A percentile compares a stretch with the other conserved stretches of the same genome.
phyloP scores from a whole-genome alignment of 92 coral and sea anemone genomes.

The Porites divaricata region DNA sequence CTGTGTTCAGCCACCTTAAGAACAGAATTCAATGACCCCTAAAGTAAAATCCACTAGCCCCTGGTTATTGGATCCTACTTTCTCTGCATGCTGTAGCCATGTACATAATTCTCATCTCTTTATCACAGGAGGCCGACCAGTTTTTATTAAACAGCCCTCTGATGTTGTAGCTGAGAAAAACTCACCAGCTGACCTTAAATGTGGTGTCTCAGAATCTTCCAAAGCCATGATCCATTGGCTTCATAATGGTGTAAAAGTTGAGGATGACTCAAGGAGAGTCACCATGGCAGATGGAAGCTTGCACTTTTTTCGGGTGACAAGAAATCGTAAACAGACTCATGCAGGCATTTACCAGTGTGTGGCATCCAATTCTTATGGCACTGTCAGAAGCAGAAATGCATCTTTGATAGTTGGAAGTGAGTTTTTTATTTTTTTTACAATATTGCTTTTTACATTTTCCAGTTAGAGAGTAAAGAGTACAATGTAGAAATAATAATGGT shows the following conservation, averaged over 20 bases:
- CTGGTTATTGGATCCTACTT: no score
- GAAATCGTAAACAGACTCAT: constrained; percentile 67
- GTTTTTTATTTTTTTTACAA: constrained; percentile 15
- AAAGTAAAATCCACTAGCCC: no score
- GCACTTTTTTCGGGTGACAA: constrained; percentile 62
- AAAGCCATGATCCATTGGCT: constrained; percentile 77
- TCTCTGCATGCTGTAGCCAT: no score
- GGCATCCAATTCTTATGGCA: constrained; percentile 78
- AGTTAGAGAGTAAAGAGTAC: no score
- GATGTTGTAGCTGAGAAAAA: constrained; percentile 66
- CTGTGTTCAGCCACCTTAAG: no score
- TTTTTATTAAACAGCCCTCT: constrained; percentile 69
- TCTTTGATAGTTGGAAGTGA: constrained; percentile 83
- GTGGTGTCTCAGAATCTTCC: constrained; percentile 77
- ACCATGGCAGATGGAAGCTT: constrained; percentile 71
- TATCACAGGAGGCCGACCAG: constrained; percentile 47
- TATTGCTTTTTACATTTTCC: no score
- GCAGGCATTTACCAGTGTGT: constrained; percentile 88
- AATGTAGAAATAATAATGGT: no score
- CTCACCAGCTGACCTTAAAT: constrained; percentile 68
- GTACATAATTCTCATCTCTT: neutral
- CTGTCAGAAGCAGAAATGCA: constrained; percentile 73
- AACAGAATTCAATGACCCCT: no score
- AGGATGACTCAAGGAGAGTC: constrained; percentile 53
- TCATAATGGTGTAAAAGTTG: constrained; percentile 71